Percentiles rank a stretch among this genome's conserved stretches.
phyloP scores from a whole-genome alignment of 1,140 invertebrate genomes.

The Drosophila lacertosa region DNA sequence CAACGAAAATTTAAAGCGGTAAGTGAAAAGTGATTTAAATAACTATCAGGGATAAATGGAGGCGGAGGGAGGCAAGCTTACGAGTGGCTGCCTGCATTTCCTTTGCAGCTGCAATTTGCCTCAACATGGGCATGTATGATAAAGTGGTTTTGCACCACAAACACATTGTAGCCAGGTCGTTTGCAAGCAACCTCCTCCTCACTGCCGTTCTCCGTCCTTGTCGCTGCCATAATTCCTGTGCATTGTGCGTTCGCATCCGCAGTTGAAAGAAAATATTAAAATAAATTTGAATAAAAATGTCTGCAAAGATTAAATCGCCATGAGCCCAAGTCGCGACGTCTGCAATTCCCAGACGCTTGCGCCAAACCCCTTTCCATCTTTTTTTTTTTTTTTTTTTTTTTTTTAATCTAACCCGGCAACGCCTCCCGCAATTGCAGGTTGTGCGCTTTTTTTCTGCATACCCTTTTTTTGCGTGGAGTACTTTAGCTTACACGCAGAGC shows the following conservation, averaged over 20 bases:
- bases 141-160: no score
- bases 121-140: no score
- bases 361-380: not conserved
- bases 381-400: no score
- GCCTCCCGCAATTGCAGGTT: not conserved
- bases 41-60: no score
- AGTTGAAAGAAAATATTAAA: slow-evolving; percentile 58
- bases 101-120: not conserved
- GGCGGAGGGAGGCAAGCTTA: no score
- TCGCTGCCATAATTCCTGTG: slow-evolving; percentile 45
- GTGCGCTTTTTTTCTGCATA: no score
- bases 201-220: not conserved
- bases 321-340: slow-evolving; percentile 63
- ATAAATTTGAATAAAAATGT: slow-evolving; percentile 82
- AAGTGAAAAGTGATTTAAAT: not conserved
- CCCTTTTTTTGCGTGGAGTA: no score
- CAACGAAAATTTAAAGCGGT: not conserved
- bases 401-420: no score
- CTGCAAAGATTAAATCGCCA: slow-evolving; percentile 80
- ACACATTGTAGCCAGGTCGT: no score
- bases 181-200: no score
- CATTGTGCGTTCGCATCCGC: slow-evolving; percentile 60
- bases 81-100: no score
- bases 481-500: no score
- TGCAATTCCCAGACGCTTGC: slow-evolving; percentile 73